Conservation (phyloP, 2,888 invertebrate genomes). For the Syrphus vitripennis region DNA sequence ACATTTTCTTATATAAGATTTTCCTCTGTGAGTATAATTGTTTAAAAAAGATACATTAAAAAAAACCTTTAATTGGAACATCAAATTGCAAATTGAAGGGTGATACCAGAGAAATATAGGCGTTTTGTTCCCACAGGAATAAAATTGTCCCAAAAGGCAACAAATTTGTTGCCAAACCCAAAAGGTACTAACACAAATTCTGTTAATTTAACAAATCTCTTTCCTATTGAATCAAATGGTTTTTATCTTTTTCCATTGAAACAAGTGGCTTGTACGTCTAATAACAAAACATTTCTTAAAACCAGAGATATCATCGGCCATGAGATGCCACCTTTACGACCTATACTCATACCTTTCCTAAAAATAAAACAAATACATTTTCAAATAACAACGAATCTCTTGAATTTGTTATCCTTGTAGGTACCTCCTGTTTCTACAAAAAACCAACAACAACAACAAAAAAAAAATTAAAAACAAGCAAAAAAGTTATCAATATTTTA, state of each 20-base stretch:
- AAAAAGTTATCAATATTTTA: constrained; percentile 54
- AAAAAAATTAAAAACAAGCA: neutral
- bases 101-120: too few species aligned
- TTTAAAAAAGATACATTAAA: too few species aligned
- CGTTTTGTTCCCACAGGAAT: too few species aligned
- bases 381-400: neutral
- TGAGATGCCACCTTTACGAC: neutral
- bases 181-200: too few species aligned
- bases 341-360: neutral
- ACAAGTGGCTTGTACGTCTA: neutral
- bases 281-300: neutral
- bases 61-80: too few species aligned
- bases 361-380: neutral
- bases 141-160: too few species aligned
- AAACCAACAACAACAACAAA: neutral
- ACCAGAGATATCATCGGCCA: neutral
- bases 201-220: too few species aligned
- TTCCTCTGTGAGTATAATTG: too few species aligned
- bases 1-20: too few species aligned
- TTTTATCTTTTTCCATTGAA: neutral
- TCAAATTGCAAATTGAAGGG: too few species aligned
- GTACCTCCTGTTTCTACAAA: neutral
- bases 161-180: too few species aligned
- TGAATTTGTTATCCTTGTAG: neutral
- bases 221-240: neutral